Base-by-base conservation (phyloP, 2,888 invertebrate species). In the Chromoteleia sp. region DNA sequence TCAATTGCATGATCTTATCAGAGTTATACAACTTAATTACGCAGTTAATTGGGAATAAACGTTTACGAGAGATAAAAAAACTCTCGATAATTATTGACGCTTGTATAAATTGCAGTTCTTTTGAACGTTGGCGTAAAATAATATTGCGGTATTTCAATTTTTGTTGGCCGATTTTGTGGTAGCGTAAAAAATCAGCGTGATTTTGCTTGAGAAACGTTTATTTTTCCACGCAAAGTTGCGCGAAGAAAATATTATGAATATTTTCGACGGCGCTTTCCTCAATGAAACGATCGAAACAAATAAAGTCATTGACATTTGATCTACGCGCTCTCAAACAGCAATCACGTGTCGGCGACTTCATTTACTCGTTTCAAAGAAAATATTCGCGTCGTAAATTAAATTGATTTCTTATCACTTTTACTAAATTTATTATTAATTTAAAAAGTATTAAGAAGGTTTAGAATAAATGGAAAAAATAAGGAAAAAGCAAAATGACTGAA, bases 291-390 rank as follows among this genome's bases (percentile, higher is more conserved):
- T 63, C 48, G 33, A 33, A 63, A 21, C 41, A 43, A 48, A 63
- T 41, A 50, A 45, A 50, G 63, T 50, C 48, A 36, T 36, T 63
- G 63, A 63, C 63, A 48, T 63, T 63, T 50, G 48, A 50, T 63
- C 48, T 21, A 50, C 15, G 21, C 36, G 19, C 36, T 33, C 21
- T 48, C 48, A 63, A 48, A 63, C 30, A 45, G 17, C 30, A 45
- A 61, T 61, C 45, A 56, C 36, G 36, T 36, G 56, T 33, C 14
- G 19, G n/a, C 33, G 56, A 10, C 43, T 43, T 48, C 45, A 14
- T 61, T 45, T 45, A 30, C 39, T 15, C 30, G 7, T 2, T 25
- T 4, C 52, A 4, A 19, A 21, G 25, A 25, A 48, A 21, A 21
- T 48, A 2, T 48, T 0, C 12, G 2, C 48, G 12, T 1, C 7